These are phyloP conservation scores for Enteromius afrohamiltoni DNA, from an alignment of 2,797 vertebrate genomes.

Conservation along the genomic window DNA sequence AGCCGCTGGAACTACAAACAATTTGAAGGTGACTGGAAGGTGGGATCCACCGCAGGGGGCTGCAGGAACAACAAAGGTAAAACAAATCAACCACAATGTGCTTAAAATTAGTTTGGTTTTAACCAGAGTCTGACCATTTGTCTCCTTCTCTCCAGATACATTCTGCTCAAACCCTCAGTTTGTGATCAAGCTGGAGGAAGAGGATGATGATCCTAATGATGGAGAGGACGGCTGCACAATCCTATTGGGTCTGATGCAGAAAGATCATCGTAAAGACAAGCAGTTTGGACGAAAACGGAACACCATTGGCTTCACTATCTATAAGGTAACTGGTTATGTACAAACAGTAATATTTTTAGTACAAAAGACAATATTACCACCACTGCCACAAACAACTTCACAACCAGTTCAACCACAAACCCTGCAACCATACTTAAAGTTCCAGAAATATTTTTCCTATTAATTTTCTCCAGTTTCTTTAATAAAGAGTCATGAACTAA, in stretches of 20 bases:
- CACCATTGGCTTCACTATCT: slow-evolving; percentile 77
- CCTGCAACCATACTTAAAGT: too few relatives aligned
- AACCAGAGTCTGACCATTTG: background rate
- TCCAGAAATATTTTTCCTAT: too few relatives aligned
- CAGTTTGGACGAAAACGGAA: slow-evolving; percentile 64
- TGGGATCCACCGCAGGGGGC: slow-evolving; percentile 77
- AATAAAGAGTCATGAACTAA: too few relatives aligned
- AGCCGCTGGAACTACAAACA: slow-evolving; percentile 71
- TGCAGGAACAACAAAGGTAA: slow-evolving; percentile 73
- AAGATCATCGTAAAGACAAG: slow-evolving; percentile 66
- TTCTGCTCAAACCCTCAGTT: slow-evolving; percentile 83
- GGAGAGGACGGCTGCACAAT: slow-evolving; percentile 74
- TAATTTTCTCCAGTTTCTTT: too few relatives aligned
- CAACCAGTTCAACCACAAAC: too few relatives aligned
- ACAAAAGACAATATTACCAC: background rate
- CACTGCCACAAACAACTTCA: too few relatives aligned
- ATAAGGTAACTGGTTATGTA: slow-evolving; percentile 66
- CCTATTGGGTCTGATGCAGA: slow-evolving; percentile 82
- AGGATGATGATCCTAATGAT: slow-evolving; percentile 75
- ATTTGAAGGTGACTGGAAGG: slow-evolving; percentile 76
- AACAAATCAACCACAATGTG: background rate
- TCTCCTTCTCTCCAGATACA: slow-evolving; percentile 68
- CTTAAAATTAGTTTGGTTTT: background rate
- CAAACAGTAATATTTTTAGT: background rate
- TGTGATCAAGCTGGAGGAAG: slow-evolving; percentile 73